Percentiles rank a stretch among this genome's conserved stretches.
These are phyloP conservation scores for Balaeniceps rex DNA, from an alignment of 2,113 vertebrate species.

Conservation along the genomic window DNA sequence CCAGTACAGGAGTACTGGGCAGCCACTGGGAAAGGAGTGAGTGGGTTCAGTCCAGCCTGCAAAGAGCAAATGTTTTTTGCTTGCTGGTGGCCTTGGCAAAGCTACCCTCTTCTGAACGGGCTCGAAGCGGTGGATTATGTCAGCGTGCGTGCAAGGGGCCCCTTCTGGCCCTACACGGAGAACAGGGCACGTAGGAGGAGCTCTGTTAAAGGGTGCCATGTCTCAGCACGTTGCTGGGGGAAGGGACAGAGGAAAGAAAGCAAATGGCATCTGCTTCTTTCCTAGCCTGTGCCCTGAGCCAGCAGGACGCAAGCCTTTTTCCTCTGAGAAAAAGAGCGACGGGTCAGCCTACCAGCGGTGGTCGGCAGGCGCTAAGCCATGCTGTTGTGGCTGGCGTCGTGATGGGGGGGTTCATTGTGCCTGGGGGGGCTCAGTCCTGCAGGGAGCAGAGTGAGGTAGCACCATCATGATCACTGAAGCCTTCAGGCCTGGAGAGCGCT, in stretches of 20 bases:
- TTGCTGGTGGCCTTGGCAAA: not conserved
- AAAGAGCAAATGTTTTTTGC: not conserved
- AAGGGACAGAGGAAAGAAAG: not conserved
- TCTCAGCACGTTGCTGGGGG: not conserved
- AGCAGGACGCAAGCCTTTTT: not conserved
- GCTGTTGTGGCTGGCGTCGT: not conserved
- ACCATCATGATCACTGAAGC: not conserved
- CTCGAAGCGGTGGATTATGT: not conserved
- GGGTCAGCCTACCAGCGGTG: not conserved
- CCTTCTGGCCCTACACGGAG: not conserved
- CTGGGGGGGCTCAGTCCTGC: not conserved
- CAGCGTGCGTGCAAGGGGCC: not conserved
- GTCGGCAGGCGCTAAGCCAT: not conserved
- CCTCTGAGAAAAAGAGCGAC: not conserved
- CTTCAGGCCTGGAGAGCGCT: not conserved
- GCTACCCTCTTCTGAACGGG: not conserved
- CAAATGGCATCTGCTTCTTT: not conserved
- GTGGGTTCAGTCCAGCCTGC: not conserved
- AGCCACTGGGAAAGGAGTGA: not conserved
- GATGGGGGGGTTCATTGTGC: not conserved
- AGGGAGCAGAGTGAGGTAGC: not conserved
- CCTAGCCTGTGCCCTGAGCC: not conserved
- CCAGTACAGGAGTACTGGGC: not conserved
- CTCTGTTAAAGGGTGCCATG: not conserved
- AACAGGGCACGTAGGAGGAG: not conserved